Conservation (phyloP, 2,888 invertebrate genomes). For the Torymus texanus region DNA sequence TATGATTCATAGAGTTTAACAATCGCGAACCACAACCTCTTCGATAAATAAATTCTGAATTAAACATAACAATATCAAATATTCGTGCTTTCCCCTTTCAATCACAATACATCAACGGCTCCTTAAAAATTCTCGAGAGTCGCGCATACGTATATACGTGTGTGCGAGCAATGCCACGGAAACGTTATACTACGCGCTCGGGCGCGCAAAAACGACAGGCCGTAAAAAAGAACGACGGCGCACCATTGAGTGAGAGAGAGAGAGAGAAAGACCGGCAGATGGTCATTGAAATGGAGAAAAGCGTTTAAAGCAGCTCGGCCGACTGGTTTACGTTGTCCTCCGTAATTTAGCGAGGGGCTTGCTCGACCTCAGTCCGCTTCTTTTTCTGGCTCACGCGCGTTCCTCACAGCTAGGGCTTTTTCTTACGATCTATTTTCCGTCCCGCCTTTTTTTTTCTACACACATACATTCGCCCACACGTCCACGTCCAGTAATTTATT, state of each 20-base stretch:
- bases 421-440: constrained; percentile 53
- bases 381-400: constrained; percentile 21
- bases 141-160: neutral
- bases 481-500: constrained; percentile 30
- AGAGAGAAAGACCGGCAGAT: constrained; percentile 47
- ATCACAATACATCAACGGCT: no score
- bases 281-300: constrained; percentile 58
- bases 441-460: constrained; percentile 34
- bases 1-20: no score
- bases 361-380: constrained; percentile 14
- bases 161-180: neutral
- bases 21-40: no score
- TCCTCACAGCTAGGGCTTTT: constrained; percentile 4
- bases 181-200: no score
- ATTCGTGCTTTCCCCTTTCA: no score
- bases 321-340: constrained; percentile 55
- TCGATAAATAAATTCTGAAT: no score
- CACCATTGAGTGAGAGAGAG: neutral
- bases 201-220: neutral
- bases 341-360: constrained; percentile 47
- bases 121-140: no score
- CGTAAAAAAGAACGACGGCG: neutral
- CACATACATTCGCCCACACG: constrained; percentile 8
- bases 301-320: constrained; percentile 52
- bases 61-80: no score